Evolutionary conservation across 1,140 invertebrate species (phyloP), one percentile per base, ranked within the genome.

Genomic region (Brachionus sp.): DNA sequence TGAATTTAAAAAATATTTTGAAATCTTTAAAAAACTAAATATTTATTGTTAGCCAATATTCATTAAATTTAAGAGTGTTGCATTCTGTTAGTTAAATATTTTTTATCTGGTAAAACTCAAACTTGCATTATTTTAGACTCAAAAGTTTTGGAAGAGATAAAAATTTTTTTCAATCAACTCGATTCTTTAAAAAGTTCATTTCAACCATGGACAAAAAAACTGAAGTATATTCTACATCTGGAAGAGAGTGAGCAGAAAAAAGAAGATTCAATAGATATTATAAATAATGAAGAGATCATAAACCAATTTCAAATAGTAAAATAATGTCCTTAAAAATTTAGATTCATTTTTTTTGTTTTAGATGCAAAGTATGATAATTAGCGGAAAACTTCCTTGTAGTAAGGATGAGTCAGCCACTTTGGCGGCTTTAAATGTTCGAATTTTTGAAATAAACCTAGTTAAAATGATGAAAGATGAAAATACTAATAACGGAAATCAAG

Each of bases 391-490:
- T 78, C 92, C 92, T 2, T 93, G 92, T 86, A 91, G 91, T 64
- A 92, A 92, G 86, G 92, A 93, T 83, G 92, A 93, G 85, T 92
- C 92, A 3, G 91, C 92, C 0, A 90, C 91, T 6, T 86, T 93
- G 66, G 92, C 92, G 10, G 91, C 91, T 25, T 92, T 93, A 50
- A 92, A 93, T 86, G 88, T 93, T 2, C 90, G 92, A 33, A 90
- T 93, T 39, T 91, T 93, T 85, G 92, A 93, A 85, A 92, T 92
- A 19, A 87, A 88, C 2, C 57, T 29, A 3, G 29, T 62, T 1
- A 83, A 84, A 86, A 86, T 83, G 84, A 9, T 84, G 83, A 37
- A 82, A 3, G 19, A 80, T 35, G 3, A 3, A 37, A 80, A 57
- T 7, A 12, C 9, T 1, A 46, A 19, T 0, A 77, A 57, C 10